phyloP scores from a whole-genome alignment of 2,113 vertebrate species.

The Uria aalge region DNA sequence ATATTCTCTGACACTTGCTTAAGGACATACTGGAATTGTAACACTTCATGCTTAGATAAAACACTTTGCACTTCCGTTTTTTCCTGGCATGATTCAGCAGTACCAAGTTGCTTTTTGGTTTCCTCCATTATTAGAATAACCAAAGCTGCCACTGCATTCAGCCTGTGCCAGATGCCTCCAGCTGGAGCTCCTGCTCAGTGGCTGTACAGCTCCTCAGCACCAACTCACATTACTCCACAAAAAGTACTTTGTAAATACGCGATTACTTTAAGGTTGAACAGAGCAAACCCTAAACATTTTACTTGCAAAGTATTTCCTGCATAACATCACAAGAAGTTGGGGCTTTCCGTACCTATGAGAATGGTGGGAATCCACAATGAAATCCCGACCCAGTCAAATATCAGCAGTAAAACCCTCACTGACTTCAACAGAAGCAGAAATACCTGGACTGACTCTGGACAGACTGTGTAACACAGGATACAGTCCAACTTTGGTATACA shows the following conservation, averaged over 20 bases:
- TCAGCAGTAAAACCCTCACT: not conserved
- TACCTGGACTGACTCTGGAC: not conserved
- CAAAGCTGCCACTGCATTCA: not conserved
- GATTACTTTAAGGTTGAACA: not conserved
- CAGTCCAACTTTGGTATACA: not conserved
- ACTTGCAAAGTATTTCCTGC: not conserved
- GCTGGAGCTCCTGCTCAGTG: not conserved
- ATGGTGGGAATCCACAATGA: not conserved
- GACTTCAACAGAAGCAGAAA: not conserved
- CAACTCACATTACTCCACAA: not conserved
- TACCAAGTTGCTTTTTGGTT: not conserved
- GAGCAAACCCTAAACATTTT: not conserved
- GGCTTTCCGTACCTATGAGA: not conserved
- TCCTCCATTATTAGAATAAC: not conserved
- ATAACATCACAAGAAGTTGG: not conserved
- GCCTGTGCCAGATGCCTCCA: not conserved
- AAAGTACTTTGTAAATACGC: not conserved
- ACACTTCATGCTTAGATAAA: not conserved
- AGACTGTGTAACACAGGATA: not conserved
- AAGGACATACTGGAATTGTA: constrained; percentile 6
- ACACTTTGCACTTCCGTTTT: not conserved
- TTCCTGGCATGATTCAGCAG: not conserved
- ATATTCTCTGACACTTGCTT: not conserved
- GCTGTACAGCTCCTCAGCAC: not conserved
- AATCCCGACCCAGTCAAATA: not conserved